Evolutionary conservation across 2,113 vertebrate genomes (phyloP).

Genomic region (Chionomys nivalis): DNA sequence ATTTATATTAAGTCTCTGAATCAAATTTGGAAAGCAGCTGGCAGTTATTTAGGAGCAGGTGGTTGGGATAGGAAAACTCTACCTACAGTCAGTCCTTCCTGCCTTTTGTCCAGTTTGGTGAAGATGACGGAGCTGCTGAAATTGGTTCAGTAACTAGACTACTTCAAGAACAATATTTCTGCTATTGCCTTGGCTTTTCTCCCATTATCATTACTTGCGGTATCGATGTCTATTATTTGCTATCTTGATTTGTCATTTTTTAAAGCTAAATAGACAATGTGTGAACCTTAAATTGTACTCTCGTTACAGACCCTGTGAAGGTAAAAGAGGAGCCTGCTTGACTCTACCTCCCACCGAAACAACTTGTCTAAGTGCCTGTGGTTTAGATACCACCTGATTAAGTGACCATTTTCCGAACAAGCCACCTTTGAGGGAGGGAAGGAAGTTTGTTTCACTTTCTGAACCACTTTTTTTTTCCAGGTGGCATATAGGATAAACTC

Average conservation of each 20-base stretch:
- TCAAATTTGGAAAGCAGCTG: no score
- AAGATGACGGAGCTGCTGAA: background rate
- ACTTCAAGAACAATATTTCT: background rate
- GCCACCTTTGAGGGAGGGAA: background rate
- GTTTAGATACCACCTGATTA: background rate
- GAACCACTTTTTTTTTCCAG: background rate
- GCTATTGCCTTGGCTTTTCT: constrained; percentile 12
- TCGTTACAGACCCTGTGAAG: background rate
- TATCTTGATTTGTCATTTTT: background rate
- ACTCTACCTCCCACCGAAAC: background rate
- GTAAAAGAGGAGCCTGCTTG: background rate
- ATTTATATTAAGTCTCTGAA: no score
- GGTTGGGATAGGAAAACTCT: no score
- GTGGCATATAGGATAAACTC: constrained; percentile 8
- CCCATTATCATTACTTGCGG: background rate
- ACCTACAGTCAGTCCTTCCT: background rate
- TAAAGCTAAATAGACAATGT: background rate
- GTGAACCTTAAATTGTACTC: background rate
- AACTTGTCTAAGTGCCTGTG: background rate
- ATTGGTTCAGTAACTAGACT: background rate
- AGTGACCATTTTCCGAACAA: background rate
- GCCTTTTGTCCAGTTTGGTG: background rate
- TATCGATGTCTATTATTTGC: background rate
- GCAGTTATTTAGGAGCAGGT: no score
- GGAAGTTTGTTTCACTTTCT: background rate